phyloP scores from a whole-genome alignment of 2,888 invertebrate species.

The Acrocyrtus sp. region DNA sequence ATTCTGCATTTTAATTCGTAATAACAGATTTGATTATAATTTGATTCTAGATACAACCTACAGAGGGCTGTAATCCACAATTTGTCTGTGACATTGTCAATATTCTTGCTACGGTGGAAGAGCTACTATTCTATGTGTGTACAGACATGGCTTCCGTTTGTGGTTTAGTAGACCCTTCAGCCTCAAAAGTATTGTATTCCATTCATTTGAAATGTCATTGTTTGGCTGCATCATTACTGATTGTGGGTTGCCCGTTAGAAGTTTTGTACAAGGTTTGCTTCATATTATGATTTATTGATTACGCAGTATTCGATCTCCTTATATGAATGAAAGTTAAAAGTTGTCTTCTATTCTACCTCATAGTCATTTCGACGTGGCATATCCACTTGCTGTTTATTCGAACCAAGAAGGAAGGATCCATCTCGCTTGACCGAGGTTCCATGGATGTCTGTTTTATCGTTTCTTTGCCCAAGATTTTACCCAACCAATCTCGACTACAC shows the following conservation, averaged over 20 bases:
- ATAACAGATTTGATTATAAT: no score
- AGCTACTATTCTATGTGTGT: conserved; percentile 78
- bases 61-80: conserved; percentile 70
- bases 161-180: conserved; percentile 58
- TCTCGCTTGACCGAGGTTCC: conserved; percentile 51
- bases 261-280: conserved; percentile 80
- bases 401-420: conserved; percentile 45
- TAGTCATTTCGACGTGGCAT: conserved; percentile 61
- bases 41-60: conserved; percentile 76
- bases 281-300: no score
- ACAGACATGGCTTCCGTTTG: conserved; percentile 69
- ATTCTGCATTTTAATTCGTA: conserved; percentile 1
- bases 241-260: conserved; percentile 80
- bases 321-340: not conserved
- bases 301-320: no score
- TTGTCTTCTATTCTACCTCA: no score
- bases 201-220: conserved; percentile 86
- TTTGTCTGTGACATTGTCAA: conserved; percentile 81
- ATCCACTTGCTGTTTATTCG: conserved; percentile 58
- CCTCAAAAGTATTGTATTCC: conserved; percentile 76
- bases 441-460: conserved; percentile 59
- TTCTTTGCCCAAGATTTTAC: conserved; percentile 56
- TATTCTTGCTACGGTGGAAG: conserved; percentile 78
- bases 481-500: conserved; percentile 41
- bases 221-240: conserved; percentile 77